phyloP scores from a whole-genome alignment of 2,113 vertebrate species.

The Stigmatopora nigra region DNA sequence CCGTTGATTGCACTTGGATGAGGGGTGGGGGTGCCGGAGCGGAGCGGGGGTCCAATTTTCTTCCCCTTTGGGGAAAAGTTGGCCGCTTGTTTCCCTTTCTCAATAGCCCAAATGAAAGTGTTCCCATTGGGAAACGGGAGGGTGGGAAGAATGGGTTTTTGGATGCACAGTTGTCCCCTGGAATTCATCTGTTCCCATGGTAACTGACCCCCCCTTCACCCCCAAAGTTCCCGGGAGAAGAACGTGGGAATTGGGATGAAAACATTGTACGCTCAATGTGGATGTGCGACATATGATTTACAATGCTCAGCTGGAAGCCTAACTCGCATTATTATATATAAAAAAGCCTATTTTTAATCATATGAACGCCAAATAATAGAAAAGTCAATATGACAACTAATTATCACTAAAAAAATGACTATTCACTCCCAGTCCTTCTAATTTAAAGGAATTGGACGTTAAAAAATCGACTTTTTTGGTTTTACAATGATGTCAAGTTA shows the following conservation, averaged over 20 bases:
- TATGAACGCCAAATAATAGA: too few species aligned
- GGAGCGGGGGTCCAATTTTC: background rate
- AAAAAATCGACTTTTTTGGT: too few species aligned
- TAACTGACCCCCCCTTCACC: conserved; percentile 28
- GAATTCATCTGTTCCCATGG: conserved; percentile 68
- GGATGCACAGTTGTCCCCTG: conserved; percentile 49
- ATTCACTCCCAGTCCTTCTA: too few species aligned
- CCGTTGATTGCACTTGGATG: background rate
- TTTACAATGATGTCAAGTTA: too few species aligned
- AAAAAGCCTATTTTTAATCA: background rate
- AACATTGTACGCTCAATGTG: conserved; percentile 25
- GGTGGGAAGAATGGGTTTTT: background rate
- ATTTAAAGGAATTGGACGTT: too few species aligned
- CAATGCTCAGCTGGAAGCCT: background rate
- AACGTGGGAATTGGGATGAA: conserved; percentile 60
- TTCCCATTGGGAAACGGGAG: conserved; percentile 44
- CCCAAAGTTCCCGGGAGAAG: conserved; percentile 52
- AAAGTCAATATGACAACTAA: background rate
- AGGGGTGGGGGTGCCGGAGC: background rate
- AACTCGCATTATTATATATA: too few species aligned
- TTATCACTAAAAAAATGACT: too few species aligned
- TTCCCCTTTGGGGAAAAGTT: too few species aligned
- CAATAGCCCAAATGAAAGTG: background rate
- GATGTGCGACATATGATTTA: conserved; percentile 12
- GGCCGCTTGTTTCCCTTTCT: too few species aligned